These are phyloP conservation scores for Dendrocincla fuliginosa DNA, from an alignment of 2,797 vertebrate genomes.

Conservation along the genomic window DNA sequence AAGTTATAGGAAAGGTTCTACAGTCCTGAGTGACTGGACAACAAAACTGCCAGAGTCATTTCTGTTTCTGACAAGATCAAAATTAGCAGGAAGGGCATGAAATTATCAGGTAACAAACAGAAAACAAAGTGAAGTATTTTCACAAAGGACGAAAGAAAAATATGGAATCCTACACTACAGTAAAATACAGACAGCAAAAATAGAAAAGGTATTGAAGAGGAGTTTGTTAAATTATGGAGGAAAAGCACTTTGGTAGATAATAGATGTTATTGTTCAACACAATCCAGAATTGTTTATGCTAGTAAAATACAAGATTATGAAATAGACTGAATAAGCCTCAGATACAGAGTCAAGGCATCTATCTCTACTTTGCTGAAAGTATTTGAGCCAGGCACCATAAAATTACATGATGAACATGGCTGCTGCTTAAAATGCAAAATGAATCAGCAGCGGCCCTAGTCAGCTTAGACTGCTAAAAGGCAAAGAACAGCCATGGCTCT, in stretches of 20 bases:
- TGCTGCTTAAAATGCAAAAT: background rate
- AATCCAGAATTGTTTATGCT: background rate
- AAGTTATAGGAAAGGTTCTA: background rate
- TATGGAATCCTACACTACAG: background rate
- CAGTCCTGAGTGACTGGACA: background rate
- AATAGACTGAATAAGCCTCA: background rate
- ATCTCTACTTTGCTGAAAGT: background rate
- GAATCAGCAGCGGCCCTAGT: background rate
- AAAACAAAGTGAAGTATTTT: background rate
- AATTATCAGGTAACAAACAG: background rate
- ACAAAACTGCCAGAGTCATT: background rate
- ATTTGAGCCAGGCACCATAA: background rate
- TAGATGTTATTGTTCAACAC: background rate
- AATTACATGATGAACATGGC: background rate
- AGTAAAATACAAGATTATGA: background rate
- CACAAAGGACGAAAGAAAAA: background rate
- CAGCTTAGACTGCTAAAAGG: background rate
- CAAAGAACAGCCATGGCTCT: background rate
- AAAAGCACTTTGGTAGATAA: background rate
- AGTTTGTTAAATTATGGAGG: background rate
- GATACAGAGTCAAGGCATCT: background rate
- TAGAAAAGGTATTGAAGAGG: background rate
- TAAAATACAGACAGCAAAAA: background rate
- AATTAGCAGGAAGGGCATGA: background rate
- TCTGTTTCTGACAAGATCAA: background rate